Base-by-base conservation (phyloP, 2,113 vertebrate species). In the Danionella cerebrum region DNA sequence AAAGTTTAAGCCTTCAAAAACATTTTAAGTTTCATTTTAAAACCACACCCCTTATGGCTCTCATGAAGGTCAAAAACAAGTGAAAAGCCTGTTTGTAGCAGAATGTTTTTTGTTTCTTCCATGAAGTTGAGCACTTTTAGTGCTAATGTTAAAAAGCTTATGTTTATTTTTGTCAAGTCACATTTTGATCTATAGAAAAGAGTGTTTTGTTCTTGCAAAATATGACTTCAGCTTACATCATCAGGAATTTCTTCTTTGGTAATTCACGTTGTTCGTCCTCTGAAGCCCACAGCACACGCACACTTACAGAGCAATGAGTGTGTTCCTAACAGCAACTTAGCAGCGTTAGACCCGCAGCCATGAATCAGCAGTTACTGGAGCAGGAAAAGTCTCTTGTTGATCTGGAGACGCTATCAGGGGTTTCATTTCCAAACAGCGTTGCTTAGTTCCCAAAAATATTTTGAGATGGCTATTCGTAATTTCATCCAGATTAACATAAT, bases 231-330 rank as follows among this genome's bases (percentile, higher is more conserved):
- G n/a, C n/a, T n/a, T n/a, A n/a, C n/a, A n/a, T n/a, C 8, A 11
- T 31, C 16, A 6, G 2, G 4, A 16, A 11, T 41, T 27, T 13
- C 29, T 4, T 42, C 10, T 60, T 21, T 57, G 36, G 18, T 38
- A 62, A 4, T 39, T 22, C 48, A 27, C 31, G 24, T 51, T 38
- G 74, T 27, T 72, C 65, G 79, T 79, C 60, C 60, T 50, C 73
- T 76, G 72, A 79, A 63, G 76, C 81, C 66, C 78, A 71, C 66
- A 74, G 82, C 76, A 42, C 39, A 42, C 16, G 11, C 41, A 44
- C n/a, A 52, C 50, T 16, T 13, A 27, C 47, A 27, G 5, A n/a
- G 14, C 9, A 53, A 18, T 33, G 51, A 76, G 74, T 81, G 82
- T 80, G 14, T 59, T 60, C 14, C n/a, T 50, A 67, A 36, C 69